Percentiles rank a stretch among this genome's conserved stretches.
phyloP scores from a whole-genome alignment of 2,113 vertebrate species.

The Alligator mississippiensis region DNA sequence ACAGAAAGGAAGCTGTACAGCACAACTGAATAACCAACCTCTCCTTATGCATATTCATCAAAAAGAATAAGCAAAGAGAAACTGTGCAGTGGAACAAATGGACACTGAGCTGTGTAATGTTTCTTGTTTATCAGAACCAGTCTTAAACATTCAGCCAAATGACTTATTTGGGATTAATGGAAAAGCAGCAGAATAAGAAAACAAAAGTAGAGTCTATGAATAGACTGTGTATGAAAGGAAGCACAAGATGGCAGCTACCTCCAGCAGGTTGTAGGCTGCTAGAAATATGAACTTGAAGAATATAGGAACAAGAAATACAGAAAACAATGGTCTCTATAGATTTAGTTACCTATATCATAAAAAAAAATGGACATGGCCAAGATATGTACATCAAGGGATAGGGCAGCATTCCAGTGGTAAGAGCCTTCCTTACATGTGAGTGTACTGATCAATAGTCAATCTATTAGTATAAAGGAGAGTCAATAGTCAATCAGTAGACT shows the following conservation, averaged over 20 bases:
- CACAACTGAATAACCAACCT: neutral
- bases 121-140: too few species aligned
- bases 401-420: neutral
- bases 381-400: neutral
- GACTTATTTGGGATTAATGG: neutral
- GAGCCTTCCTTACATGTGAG: neutral
- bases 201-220: neutral
- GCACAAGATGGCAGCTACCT: neutral
- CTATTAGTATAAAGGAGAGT: too few species aligned
- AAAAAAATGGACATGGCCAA: rapidly evolving
- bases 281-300: neutral
- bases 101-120: neutral
- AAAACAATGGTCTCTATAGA: neutral
- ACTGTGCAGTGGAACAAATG: neutral
- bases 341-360: neutral
- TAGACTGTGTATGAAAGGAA: neutral
- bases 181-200: neutral
- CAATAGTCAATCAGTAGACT: rapidly evolving
- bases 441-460: neutral
- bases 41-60: neutral
- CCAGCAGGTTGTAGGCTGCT: neutral
- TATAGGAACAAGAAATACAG: neutral
- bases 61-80: neutral
- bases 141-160: too few species aligned
- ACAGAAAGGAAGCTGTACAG: neutral